Evolutionary conservation across 2,113 vertebrate species (phyloP), one percentile per base, ranked within the genome.

Genomic region (Nothocercus julius): DNA sequence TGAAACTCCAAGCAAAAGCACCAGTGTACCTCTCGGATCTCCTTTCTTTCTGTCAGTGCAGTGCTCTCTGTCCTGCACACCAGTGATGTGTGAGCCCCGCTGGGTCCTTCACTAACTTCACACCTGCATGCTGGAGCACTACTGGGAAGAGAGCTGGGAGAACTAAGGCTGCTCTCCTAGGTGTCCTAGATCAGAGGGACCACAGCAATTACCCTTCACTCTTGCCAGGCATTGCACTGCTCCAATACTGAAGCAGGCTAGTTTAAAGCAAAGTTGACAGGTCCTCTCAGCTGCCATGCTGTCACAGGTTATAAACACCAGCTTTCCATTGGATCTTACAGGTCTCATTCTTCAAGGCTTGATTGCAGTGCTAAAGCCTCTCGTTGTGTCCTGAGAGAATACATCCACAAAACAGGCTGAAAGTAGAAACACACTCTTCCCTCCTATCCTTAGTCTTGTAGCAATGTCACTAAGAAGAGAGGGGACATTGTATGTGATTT

Each of bases 41-140:
- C 16, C 76, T 25, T 72, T 47, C 7, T 56, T 93, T 87, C 58
- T 87, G 67, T 16, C 5, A 5, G 18, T 11, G 6, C 32, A 64
- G 64, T 66, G 3, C 47, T 88, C 15, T 44, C 22, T 51, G 25
- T 10, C 19, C 58, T 82, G 42, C 51, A 77, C 51, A 4, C 34
- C 28, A 91, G 32, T 0, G 2, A 69, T 25, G 25, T 53, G 16
- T 82, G 82, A 94, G 16, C 14, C 17, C 40, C 11, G 44, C 44
- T 69, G 34, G 14, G 38, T 73, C 75, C 72, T 68, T 11, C 79
- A 38, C 8, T 9, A 49, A 3, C 13, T 47, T 73, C 72, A 85
- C 21, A 58, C 4, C 9, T 0, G 15, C 4, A 1, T 1, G 1
- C 25, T 13, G 25, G 25, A 88, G 74, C 1, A 1, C 9, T 70